phyloP scores from a whole-genome alignment of 2,888 invertebrate species.

The Operophtera brumata region DNA sequence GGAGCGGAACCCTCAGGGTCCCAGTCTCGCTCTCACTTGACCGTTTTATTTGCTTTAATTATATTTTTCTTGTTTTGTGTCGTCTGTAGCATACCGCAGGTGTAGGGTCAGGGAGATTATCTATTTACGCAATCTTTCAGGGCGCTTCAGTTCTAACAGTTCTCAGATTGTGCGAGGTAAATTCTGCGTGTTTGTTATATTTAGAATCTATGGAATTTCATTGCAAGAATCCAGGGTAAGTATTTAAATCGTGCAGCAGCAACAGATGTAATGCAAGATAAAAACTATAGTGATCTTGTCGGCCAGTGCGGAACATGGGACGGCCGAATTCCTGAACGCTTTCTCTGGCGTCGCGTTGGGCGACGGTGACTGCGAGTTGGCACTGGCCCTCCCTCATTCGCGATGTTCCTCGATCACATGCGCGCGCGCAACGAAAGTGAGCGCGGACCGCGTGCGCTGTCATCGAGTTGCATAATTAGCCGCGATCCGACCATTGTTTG shows the following conservation, averaged over 20 bases:
- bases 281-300: conserved; percentile 38
- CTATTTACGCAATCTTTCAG: neutral
- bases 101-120: conserved; percentile 3
- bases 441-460: conserved; percentile 63
- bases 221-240: neutral
- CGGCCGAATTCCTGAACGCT: conserved; percentile 77
- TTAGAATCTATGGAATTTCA: neutral
- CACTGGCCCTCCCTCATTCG: conserved; percentile 13
- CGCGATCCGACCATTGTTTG: conserved; percentile 74
- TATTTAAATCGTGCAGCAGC: neutral
- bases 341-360: conserved; percentile 61
- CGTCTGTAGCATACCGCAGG: neutral
- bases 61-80: neutral
- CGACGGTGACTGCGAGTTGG: conserved; percentile 29
- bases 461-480: conserved; percentile 76
- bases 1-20: too few relatives aligned
- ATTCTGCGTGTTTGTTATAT: neutral
- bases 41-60: too few relatives aligned
- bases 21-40: too few relatives aligned
- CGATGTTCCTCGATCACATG: conserved; percentile 15
- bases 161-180: neutral
- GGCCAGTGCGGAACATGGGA: conserved; percentile 48
- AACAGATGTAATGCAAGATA: conserved; percentile 31
- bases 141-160: neutral
- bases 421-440: conserved; percentile 70